Base-by-base conservation (phyloP, 2,888 invertebrate species). In the Fragum fragum region DNA sequence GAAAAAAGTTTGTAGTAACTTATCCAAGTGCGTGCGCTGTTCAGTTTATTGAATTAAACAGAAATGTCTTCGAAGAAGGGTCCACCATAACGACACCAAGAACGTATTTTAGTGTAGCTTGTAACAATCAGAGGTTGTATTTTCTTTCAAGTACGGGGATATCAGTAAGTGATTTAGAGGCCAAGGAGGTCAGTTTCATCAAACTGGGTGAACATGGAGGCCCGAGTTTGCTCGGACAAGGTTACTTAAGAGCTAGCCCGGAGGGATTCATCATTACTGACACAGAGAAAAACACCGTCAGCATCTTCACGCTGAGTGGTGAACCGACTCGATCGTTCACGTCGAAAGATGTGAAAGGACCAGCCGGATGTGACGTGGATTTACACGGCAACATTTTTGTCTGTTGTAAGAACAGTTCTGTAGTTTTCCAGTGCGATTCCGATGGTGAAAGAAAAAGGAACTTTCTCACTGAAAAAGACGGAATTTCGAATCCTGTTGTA, bases 201-300 rank as follows among this genome's bases (percentile, higher is more conserved):
- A 74, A 69, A 39, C 66, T 69, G 23, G 73, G 74, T 36, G 79
- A 84, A 16, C 55, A 76, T n/a, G 84, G 84, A 11, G 57, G 59
- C 0, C 59, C 79, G 9, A 23, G 68, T 0, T 66, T 76, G 36
- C 29, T 69, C 0, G 53, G 71, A 14, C 81, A 76, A 7, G 73
- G 74, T 47, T 61, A 72, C 32, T 74, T 85, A 6, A 76, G 73
- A 71, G 85, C 79, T n/a, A 73, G 71, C 3, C 1, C 68, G 7
- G 66, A 59, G 9, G 79, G 79, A 0, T 32, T 85, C n/a, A 53
- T 81, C 2, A 71, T 85, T 0, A 79, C 85, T 0, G 85, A 85
- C 42, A 57, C 32, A 16, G 81, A 73, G 14, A 75, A 57, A 14
- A 28, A 79, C 21, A 18, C 69, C 5, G 72, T 81, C 28, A 70